These are phyloP conservation scores for Morpho deidamia DNA, from an alignment of 2,888 invertebrate genomes.

Conservation along the genomic window DNA sequence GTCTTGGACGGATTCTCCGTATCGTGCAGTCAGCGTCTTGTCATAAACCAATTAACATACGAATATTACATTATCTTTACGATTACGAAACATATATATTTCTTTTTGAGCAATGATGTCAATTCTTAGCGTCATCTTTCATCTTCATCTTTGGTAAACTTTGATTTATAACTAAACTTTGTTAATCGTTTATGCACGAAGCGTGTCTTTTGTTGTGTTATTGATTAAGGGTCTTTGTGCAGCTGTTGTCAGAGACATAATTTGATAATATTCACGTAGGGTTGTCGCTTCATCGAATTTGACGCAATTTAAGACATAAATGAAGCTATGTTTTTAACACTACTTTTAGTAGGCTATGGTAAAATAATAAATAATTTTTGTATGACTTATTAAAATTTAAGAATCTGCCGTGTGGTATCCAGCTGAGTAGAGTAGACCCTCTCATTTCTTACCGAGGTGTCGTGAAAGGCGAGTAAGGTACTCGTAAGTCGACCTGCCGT, in stretches of 20 bases:
- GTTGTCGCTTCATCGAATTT: constrained; percentile 5
- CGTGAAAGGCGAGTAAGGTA: too few relatives aligned
- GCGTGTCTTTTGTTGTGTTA: constrained; percentile 14
- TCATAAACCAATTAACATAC: constrained; percentile 50
- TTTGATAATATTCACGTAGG: constrained; percentile 37
- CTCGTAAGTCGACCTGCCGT: too few relatives aligned
- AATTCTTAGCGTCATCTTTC: constrained; percentile 5
- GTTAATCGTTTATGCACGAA: constrained; percentile 14
- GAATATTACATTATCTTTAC: constrained; percentile 41
- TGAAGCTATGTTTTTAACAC: too few relatives aligned
- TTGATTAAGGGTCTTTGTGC: constrained; percentile 30
- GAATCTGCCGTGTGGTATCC: too few relatives aligned
- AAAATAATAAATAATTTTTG: too few relatives aligned
- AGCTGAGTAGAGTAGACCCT: too few relatives aligned
- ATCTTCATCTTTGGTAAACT: constrained; percentile 5
- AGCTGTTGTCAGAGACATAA: constrained; percentile 32
- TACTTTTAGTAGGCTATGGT: too few relatives aligned
- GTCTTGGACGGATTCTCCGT: constrained; percentile 43
- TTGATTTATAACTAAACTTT: constrained; percentile 19
- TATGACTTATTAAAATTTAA: too few relatives aligned
- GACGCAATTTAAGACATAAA: too few relatives aligned
- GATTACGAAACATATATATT: constrained; percentile 34
- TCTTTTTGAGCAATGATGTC: constrained; percentile 18
- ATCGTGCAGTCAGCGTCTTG: constrained; percentile 51
- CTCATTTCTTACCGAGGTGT: too few relatives aligned